Evolutionary conservation across 2,888 invertebrate species (phyloP).

Genomic region (Lacanobia wlatinum): DNA sequence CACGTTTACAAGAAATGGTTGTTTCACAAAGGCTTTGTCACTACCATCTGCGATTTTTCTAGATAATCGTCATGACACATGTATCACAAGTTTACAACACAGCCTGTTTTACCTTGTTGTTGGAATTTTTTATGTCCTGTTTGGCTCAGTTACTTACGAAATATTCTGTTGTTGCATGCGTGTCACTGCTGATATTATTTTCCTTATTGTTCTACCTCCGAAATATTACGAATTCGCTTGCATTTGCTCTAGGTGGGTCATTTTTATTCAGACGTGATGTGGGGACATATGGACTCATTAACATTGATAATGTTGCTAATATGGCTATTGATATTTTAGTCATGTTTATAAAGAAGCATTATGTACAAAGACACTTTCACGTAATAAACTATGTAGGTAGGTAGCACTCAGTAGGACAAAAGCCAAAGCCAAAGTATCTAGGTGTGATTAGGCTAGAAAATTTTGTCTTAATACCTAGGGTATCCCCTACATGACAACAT

Average conservation of each 20-base stretch:
- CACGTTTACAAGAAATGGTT: background rate
- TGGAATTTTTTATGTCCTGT: slow-evolving; percentile 27
- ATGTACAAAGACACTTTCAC: slow-evolving; percentile 43
- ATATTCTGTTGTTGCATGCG: slow-evolving; percentile 37
- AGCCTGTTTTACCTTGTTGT: slow-evolving; percentile 45
- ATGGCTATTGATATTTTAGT: slow-evolving; percentile 32
- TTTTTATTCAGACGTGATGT: slow-evolving; percentile 48
- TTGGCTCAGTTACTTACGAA: slow-evolving; percentile 52
- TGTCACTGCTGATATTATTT: slow-evolving; percentile 52
- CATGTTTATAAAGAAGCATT: slow-evolving; percentile 28
- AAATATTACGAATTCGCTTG: slow-evolving; percentile 54
- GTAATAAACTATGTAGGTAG: slow-evolving; percentile 14
- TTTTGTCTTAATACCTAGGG: too few species aligned
- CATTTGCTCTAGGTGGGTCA: slow-evolving; percentile 43
- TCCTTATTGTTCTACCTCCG: slow-evolving; percentile 52
- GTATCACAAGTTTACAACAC: slow-evolving; percentile 20
- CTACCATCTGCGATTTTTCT: slow-evolving; percentile 5
- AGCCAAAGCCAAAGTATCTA: background rate
- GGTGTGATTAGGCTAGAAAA: background rate
- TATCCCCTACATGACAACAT: too few species aligned
- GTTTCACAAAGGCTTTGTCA: background rate
- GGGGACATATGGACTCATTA: slow-evolving; percentile 58
- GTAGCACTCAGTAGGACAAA: background rate
- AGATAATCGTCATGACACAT: slow-evolving; percentile 20
- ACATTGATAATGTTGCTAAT: slow-evolving; percentile 36